Evolutionary conservation across 2,113 vertebrate species (phyloP).

Genomic region (Xiphophorus maculatus): DNA sequence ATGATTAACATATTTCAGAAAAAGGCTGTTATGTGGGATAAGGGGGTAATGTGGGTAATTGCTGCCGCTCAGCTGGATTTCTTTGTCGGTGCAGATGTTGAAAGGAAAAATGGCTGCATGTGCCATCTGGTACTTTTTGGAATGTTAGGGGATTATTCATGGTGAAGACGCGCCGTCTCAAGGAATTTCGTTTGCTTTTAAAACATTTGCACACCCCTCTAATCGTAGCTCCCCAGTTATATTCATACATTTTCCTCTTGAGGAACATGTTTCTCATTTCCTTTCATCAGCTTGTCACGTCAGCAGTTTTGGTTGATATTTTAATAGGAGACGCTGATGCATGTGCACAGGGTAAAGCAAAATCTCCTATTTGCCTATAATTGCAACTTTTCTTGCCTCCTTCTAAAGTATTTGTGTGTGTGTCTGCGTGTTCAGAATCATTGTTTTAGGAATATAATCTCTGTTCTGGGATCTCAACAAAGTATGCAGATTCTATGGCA

Average conservation of each 20-base stretch:
- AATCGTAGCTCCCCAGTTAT: constrained; percentile 16
- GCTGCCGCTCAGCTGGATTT: constrained; percentile 25
- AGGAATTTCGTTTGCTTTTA: constrained; percentile 57
- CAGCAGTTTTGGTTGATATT: constrained; percentile 43
- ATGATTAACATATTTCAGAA: constrained; percentile 42
- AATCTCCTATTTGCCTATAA: constrained; percentile 18
- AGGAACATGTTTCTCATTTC: constrained; percentile 49
- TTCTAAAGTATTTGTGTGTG: background rate
- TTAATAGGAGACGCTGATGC: constrained; percentile 28
- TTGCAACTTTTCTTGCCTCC: constrained; percentile 31
- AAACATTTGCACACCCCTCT: constrained; percentile 29
- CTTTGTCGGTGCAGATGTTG: constrained; percentile 30
- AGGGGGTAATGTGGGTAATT: constrained; percentile 10
- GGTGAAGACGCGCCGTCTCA: constrained; percentile 52
- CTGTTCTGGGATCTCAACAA: constrained; percentile 53
- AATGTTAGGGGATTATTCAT: constrained; percentile 48
- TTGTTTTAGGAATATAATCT: constrained; percentile 53
- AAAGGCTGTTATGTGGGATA: constrained; percentile 20
- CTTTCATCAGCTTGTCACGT: constrained; percentile 26
- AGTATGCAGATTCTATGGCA: constrained; percentile 41
- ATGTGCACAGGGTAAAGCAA: constrained; percentile 9
- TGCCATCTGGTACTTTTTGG: constrained; percentile 60
- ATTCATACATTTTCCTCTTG: constrained; percentile 52
- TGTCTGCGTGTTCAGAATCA: constrained; percentile 40
- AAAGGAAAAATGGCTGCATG: constrained; percentile 43